phyloP scores from a whole-genome alignment of 2,888 invertebrate genomes.

The Azorinus chamasolen region DNA sequence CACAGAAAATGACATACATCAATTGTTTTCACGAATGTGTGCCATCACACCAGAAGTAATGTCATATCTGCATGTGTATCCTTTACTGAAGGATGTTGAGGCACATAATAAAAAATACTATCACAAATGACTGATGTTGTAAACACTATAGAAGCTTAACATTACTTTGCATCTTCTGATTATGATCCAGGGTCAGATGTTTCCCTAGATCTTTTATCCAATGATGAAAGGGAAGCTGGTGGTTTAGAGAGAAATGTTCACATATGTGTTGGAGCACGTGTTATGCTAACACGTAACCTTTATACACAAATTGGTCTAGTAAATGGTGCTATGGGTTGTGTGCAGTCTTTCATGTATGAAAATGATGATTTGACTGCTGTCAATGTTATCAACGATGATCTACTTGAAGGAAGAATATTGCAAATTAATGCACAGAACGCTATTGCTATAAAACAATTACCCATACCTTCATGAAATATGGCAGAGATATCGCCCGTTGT shows the following conservation, averaged over 20 bases:
- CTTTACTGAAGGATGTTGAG: background rate
- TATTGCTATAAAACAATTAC: too few species aligned
- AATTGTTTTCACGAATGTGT: background rate
- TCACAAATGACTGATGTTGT: background rate
- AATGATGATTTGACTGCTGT: too few species aligned
- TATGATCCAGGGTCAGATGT: slow-evolving; percentile 3
- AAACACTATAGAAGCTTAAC: background rate
- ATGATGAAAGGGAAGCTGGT: background rate
- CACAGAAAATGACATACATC: background rate
- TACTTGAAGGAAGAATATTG: too few species aligned
- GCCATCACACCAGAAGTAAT: background rate
- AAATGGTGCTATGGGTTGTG: too few species aligned
- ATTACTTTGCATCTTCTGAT: background rate
- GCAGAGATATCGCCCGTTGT: too few species aligned
- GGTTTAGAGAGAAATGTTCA: background rate
- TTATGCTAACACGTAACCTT: too few species aligned
- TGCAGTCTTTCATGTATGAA: too few species aligned
- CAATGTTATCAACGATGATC: too few species aligned
- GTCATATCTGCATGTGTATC: slow-evolving; percentile 1
- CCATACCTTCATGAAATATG: too few species aligned
- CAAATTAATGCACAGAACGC: too few species aligned
- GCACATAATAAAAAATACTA: background rate
- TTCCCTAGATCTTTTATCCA: background rate
- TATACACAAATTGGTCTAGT: too few species aligned
- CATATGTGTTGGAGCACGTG: background rate